Evolutionary conservation across 2,113 vertebrate genomes (phyloP).

Genomic region (Phrynosoma blainvillii): DNA sequence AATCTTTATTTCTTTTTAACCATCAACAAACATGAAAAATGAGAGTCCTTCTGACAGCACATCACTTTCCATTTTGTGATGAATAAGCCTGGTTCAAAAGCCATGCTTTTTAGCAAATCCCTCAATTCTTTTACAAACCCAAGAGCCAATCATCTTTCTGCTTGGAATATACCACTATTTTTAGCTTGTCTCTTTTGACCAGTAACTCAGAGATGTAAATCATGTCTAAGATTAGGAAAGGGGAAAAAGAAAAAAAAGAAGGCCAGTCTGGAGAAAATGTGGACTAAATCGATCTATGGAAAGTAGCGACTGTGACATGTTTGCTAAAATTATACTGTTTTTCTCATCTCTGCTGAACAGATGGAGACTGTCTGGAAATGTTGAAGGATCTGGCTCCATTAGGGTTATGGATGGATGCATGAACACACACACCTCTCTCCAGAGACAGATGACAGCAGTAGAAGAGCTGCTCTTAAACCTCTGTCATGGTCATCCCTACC

Average conservation of each 20-base stretch:
- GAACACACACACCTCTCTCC: not conserved
- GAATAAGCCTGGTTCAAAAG: constrained; percentile 41
- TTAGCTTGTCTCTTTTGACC: constrained; percentile 36
- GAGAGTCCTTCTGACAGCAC: not conserved
- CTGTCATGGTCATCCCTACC: not conserved
- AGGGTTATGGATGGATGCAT: not conserved
- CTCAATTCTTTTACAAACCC: constrained; percentile 32
- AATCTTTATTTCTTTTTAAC: not conserved
- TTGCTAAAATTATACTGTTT: constrained; percentile 26
- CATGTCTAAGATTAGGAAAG: constrained; percentile 8
- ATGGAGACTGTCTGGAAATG: not conserved
- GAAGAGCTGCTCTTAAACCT: not conserved
- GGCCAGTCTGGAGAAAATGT: constrained; percentile 21
- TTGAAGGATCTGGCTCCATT: not conserved
- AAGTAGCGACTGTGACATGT: not conserved
- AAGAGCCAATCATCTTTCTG: constrained; percentile 35
- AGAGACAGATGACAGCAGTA: not conserved
- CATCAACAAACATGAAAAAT: constrained; percentile 3
- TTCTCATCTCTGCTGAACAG: not conserved
- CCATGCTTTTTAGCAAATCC: constrained; percentile 48
- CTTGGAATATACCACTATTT: constrained; percentile 23
- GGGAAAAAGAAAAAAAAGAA: not conserved
- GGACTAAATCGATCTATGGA: not conserved
- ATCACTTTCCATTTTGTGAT: constrained; percentile 22
- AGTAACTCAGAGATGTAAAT: constrained; percentile 46